phyloP scores from a whole-genome alignment of 2,797 vertebrate species.

The Hydrolagus colliei region DNA sequence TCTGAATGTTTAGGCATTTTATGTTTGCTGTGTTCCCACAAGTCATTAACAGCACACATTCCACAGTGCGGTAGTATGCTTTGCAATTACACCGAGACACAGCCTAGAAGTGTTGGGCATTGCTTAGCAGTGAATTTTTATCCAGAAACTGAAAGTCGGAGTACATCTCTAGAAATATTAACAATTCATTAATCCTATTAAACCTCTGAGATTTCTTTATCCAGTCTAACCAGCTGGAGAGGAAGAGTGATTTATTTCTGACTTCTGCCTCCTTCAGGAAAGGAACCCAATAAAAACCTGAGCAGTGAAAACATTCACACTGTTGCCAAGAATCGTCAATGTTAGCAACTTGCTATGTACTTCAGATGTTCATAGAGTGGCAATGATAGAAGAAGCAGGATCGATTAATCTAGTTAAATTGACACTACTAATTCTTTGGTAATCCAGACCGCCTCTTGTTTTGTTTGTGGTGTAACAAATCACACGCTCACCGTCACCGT shows the following conservation, averaged over 20 bases:
- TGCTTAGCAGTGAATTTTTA: neutral
- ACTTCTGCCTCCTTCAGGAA: neutral
- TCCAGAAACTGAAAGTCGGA: neutral
- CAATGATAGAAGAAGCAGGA: too few relatives aligned
- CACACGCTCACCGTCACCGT: too few relatives aligned
- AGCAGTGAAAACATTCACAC: neutral
- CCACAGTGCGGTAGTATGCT: neutral
- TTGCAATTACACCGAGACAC: neutral
- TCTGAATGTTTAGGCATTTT: neutral
- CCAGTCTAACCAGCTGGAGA: neutral
- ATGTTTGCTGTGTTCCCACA: neutral
- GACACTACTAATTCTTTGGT: too few relatives aligned
- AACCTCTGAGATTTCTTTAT: neutral
- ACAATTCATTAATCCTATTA: conserved; percentile 15
- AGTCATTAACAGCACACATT: neutral
- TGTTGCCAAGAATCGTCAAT: neutral
- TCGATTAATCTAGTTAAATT: too few relatives aligned
- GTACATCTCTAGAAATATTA: neutral
- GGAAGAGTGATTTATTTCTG: neutral
- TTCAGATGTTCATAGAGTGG: too few relatives aligned
- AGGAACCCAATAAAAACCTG: neutral
- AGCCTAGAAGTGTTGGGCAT: neutral
- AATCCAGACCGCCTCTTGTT: too few relatives aligned
- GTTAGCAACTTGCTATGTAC: neutral
- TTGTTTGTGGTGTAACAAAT: too few relatives aligned